phyloP scores from a whole-genome alignment of 2,888 invertebrate species.

The Heterodera filipjevi region DNA sequence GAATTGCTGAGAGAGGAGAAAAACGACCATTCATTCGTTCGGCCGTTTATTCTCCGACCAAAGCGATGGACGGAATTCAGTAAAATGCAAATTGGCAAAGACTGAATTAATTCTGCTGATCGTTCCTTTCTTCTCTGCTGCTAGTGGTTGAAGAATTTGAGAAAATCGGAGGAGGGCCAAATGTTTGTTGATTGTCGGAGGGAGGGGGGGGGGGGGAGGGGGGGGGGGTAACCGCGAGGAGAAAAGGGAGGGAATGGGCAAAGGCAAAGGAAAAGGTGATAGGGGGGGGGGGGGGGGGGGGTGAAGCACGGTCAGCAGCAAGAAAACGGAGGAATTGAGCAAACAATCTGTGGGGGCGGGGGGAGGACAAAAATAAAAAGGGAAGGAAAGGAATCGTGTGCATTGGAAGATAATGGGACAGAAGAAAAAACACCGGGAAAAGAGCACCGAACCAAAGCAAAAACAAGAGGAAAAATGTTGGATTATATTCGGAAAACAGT shows the following conservation, averaged over 20 bases:
- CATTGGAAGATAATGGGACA: neutral
- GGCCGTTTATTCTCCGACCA: neutral
- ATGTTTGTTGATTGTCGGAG: constrained; percentile 1
- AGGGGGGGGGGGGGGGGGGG: too few species aligned
- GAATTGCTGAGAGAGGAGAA: neutral
- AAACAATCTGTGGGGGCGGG: neutral
- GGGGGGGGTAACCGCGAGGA: neutral
- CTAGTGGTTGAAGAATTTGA: neutral
- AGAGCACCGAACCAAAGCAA: too few species aligned
- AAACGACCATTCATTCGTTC: neutral
- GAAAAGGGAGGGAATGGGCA: neutral
- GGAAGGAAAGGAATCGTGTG: neutral
- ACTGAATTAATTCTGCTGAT: neutral
- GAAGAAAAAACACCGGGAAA: neutral
- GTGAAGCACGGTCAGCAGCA: constrained; percentile 9
- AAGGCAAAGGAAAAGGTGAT: neutral
- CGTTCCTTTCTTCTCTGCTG: neutral
- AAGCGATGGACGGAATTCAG: neutral
- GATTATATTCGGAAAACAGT: too few species aligned
- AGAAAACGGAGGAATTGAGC: neutral
- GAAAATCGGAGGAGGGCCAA: neutral
- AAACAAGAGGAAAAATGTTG: too few species aligned
- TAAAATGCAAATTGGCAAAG: constrained; percentile 1
- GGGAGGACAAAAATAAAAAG: neutral
- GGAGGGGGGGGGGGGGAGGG: neutral